Conservation (phyloP, 2,113 vertebrate species). For the Cynoglossus semilaevis region DNA sequence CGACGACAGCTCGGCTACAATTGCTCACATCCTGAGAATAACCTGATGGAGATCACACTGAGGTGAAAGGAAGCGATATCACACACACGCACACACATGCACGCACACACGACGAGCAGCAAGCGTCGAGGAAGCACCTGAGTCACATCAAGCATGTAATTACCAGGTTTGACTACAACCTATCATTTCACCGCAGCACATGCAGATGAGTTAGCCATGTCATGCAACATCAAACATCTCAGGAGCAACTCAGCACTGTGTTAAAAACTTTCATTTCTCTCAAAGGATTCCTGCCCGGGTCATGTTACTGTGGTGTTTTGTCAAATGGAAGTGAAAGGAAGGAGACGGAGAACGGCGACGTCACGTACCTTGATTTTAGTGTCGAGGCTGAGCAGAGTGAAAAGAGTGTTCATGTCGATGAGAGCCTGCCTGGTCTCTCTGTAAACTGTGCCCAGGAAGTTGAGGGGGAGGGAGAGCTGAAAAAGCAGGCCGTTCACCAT, state of each 20-base stretch:
- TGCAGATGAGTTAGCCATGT: constrained; percentile 6
- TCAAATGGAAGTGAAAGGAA: background rate
- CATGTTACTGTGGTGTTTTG: background rate
- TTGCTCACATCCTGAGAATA: constrained; percentile 7
- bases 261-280: constrained; percentile 19
- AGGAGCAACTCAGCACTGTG: constrained; percentile 5
- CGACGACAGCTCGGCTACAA: background rate
- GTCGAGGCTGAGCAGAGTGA: constrained; percentile 91
- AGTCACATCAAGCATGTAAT: constrained; percentile 39
- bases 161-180: constrained; percentile 44
- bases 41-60: constrained; percentile 4
- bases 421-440: constrained; percentile 97
- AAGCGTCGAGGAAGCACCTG: constrained; percentile 29
- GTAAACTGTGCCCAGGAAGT: constrained; percentile 98
- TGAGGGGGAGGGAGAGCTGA: constrained; percentile 95
- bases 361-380: constrained; percentile 91
- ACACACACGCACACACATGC: too few species aligned
- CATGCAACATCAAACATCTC: background rate
- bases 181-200: constrained; percentile 36
- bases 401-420: constrained; percentile 97
- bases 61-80: constrained; percentile 18
- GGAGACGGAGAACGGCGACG: too few species aligned
- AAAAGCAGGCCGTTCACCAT: constrained; percentile 99
- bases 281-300: too few species aligned
- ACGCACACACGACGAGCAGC: constrained; percentile 10